Evolutionary conservation across 2,113 vertebrate species (phyloP), one percentile per base, ranked within the genome.

Genomic region (Parotia lawesii): DNA sequence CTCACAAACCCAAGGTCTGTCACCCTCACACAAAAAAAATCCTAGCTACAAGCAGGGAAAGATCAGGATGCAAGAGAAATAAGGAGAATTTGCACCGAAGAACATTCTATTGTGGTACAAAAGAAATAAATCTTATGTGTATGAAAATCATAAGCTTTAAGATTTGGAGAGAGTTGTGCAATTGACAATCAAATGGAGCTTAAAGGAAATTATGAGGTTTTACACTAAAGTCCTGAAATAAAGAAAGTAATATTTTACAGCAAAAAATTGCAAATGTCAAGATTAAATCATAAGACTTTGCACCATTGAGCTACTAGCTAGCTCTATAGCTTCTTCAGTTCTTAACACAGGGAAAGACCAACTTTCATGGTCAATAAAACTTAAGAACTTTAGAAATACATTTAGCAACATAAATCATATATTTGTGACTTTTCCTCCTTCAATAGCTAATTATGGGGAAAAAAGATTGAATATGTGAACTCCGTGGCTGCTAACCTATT

Each of bases 111-210:
- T 93, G 94, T 97, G 95, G 92, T 92, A 96, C 95, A 97, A 95
- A 97, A 98, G 97, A 91, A 95, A 97, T 97, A 95, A 98, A 98
- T 98, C 95, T 95, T 94, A 87, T 97, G 95, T 97, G 92, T 98
- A 97, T 97, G 97, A 97, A 98, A 98, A 98, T 93, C 95, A 96
- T 95, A 96, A 97, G 97, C 97, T 93, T 96, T 96, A 95, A 97
- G 97, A 97, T 97, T 98, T 97, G 94, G 95, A 98, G 96, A 97
- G 97, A 98, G 97, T 98, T 98, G 97, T 98, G 97, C 98, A 98
- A 98, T 98, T 98, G 98, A 98, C 97, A 98, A 97, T 98, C 98
- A 98, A 98, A 98, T 98, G 98, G 97, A 98, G 97, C 98, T 98
- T 97, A 98, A 98, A 98, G 93, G 97, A 95, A 98, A 98, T 98